Evolutionary conservation across 2,888 invertebrate species (phyloP), one percentile per base, ranked within the genome.

Genomic region (Operophtera brumata): DNA sequence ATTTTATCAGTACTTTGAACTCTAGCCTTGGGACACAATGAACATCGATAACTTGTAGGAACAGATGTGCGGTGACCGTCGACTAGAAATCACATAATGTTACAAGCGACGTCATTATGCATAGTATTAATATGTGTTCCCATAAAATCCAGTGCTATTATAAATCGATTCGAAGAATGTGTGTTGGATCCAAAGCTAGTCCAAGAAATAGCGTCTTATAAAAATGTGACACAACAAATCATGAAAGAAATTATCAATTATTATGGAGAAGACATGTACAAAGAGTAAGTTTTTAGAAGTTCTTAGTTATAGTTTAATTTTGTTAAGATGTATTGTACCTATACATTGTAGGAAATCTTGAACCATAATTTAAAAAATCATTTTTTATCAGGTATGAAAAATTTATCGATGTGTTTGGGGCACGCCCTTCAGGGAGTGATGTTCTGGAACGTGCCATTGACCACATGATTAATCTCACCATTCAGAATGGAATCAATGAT

Each of bases 361-460:
- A 3, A 20, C 20, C 2, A 20, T 20, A 20, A 20, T 4, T 20
- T 20, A 2, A 20, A 2, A 20, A 4, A 20, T 20, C 20, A 20
- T 20, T 20, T 20, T 20, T 30, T 51, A 73, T 28, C 57, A 84
- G 84, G 48, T 84, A 80, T 45, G 64, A 70, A 12, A 57, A 66
- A 12, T 84, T 84, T 30, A 80, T 85, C 42, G 84, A 84, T 37
- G 92, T 80, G 40, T 94, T 93, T 77, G 94, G 94, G 0, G 84
- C 92, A 9, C 84, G 94, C 51, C 81, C 92, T 28, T 80, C 93
- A 0, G 94, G 94, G 0, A 91, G 92, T 0, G 69, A 87, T 46
- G 83, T 78, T 51, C 80, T 95, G 43, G 94, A 95, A 75, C 76
- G 88, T 36, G 82, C 94, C 0, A 94, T 94, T 59, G 93, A 94